A percentile compares a stretch with the other conserved stretches of the same genome.
Evolutionary conservation across 2,888 invertebrate species (phyloP).

Genomic region (Plebejus argus): DNA sequence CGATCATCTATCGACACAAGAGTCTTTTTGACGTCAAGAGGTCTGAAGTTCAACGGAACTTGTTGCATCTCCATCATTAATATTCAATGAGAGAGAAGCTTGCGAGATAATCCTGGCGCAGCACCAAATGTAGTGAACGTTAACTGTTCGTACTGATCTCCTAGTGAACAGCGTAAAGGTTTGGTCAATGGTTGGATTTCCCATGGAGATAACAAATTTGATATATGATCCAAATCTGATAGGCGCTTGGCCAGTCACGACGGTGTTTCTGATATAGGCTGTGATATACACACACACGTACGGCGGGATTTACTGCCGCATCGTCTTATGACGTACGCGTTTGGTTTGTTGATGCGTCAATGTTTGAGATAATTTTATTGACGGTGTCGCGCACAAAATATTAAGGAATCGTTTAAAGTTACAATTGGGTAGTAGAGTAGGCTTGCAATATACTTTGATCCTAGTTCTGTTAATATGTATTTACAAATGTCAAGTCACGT

Average conservation of each 20-base stretch:
- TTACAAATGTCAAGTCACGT: too few species aligned
- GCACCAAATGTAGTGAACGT: neutral
- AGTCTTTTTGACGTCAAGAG: neutral
- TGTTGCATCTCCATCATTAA: neutral
- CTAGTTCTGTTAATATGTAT: too few species aligned
- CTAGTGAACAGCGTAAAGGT: neutral
- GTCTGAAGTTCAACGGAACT: neutral
- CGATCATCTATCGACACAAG: neutral
- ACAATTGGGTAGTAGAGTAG: too few species aligned
- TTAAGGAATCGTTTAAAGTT: neutral
- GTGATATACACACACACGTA: neutral
- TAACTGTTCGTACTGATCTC: neutral
- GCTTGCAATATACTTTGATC: too few species aligned
- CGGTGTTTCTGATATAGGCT: neutral
- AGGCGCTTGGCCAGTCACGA: neutral
- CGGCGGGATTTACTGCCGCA: neutral
- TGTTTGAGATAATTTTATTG: neutral
- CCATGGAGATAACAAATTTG: slow-evolving; percentile 6
- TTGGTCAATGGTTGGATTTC: neutral
- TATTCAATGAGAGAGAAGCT: neutral
- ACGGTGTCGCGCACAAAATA: neutral
- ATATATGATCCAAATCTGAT: neutral
- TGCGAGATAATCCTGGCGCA: neutral
- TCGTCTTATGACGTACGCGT: slow-evolving; percentile 2
- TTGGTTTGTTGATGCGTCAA: neutral